These are phyloP conservation scores for Malurus alboscapulatus DNA, from an alignment of 2,113 vertebrate species.

Conservation along the genomic window DNA sequence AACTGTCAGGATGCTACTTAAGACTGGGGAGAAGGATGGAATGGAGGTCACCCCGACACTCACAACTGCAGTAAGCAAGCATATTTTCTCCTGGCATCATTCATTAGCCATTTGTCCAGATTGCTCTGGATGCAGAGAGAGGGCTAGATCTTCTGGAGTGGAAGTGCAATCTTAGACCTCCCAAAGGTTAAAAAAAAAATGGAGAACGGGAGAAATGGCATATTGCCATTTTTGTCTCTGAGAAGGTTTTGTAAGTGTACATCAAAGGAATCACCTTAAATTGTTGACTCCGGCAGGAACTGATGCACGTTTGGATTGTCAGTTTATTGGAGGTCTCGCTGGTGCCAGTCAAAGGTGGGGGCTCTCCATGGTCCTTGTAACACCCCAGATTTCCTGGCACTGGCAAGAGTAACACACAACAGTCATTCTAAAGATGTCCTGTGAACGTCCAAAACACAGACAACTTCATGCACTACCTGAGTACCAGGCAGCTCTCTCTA, in stretches of 20 bases:
- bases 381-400: conserved; percentile 97
- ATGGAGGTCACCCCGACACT: neutral
- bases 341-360: conserved; percentile 87
- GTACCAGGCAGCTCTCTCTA: neutral
- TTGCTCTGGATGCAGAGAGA: neutral
- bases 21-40: neutral
- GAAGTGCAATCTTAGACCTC: neutral
- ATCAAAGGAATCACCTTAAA: conserved; percentile 83
- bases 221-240: neutral
- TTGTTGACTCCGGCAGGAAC: conserved; percentile 88
- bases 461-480: neutral
- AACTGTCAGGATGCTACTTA: neutral
- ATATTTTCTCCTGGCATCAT: neutral
- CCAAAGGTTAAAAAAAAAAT: neutral
- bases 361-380: conserved; percentile 93
- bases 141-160: neutral
- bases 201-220: neutral
- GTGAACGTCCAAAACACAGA: neutral
- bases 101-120: neutral
- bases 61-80: neutral
- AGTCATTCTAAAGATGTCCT: neutral
- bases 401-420: conserved; percentile 59
- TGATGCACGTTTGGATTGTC: conserved; percentile 94
- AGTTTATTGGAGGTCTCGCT: conserved; percentile 93
- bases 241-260: neutral